Evolutionary conservation across 2,888 invertebrate species (phyloP).

Genomic region (Standfussiana lucernea): DNA sequence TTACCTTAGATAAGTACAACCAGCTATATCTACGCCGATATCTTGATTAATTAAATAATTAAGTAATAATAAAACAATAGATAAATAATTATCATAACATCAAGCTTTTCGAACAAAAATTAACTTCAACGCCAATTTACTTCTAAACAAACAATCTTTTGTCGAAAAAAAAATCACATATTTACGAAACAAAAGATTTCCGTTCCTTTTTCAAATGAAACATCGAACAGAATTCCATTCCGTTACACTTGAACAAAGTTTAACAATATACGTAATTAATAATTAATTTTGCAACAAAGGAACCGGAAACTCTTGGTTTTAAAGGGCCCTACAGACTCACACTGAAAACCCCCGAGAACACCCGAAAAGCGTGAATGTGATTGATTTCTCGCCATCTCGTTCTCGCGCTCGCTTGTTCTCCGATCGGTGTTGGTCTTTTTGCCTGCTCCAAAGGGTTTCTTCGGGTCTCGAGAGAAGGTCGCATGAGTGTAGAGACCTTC

Average conservation of each 20-base stretch:
- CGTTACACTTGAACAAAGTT: slow-evolving; percentile 25
- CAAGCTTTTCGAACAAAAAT: background rate
- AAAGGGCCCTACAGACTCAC: no score
- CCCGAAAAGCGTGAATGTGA: no score
- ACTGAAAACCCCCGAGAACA: no score
- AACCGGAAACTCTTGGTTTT: background rate
- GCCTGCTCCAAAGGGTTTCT: no score
- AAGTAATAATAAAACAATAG: background rate
- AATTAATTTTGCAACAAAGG: slow-evolving; percentile 17
- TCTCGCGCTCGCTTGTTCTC: no score
- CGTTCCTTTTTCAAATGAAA: slow-evolving; percentile 16
- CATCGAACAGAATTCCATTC: slow-evolving; percentile 9
- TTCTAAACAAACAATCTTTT: background rate
- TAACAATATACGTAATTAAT: slow-evolving; percentile 6
- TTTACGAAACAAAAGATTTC: background rate
- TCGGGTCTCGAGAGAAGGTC: no score
- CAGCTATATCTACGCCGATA: background rate
- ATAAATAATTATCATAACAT: background rate
- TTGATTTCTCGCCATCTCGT: no score
- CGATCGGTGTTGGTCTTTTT: no score
- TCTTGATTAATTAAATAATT: background rate
- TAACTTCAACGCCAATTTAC: background rate
- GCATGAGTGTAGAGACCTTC: no score
- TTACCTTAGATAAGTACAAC: background rate
- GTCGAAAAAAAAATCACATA: background rate